Conservation (phyloP, 1,140 invertebrate species). For the Caenorhabditis tropicalis region DNA sequence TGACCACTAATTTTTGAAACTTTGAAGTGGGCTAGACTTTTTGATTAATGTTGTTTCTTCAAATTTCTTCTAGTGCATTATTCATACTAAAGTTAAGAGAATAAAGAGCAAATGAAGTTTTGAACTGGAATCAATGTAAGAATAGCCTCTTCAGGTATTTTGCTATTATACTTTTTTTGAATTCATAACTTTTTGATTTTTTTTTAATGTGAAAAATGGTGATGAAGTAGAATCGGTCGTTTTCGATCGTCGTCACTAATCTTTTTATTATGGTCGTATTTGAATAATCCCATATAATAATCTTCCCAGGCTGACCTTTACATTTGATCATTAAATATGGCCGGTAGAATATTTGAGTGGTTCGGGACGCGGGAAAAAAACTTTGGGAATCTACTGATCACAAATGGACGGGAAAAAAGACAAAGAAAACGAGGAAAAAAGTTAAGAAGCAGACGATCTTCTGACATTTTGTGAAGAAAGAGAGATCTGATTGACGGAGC, state of each 20-base stretch:
- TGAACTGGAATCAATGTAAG: no score
- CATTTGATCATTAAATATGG: neutral
- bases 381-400: neutral
- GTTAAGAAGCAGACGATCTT: neutral
- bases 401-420: neutral
- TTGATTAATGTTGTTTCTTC: no score
- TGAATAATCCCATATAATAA: neutral
- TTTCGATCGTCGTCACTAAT: neutral
- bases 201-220: no score
- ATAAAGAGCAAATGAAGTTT: no score
- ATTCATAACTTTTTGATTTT: no score
- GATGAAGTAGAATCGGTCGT: no score
- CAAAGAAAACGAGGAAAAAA: neutral
- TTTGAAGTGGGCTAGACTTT: no score
- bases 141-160: no score
- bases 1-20: no score
- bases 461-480: conserved; percentile 9
- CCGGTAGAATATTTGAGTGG: neutral
- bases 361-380: neutral
- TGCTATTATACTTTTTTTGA: no score
- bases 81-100: no score
- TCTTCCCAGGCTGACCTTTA: neutral
- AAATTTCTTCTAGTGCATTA: no score
- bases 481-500: conserved; percentile 35
- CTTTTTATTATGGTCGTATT: neutral